Evolutionary conservation across 2,797 vertebrate species (phyloP).

Genomic region (Spinus olivaceus): DNA sequence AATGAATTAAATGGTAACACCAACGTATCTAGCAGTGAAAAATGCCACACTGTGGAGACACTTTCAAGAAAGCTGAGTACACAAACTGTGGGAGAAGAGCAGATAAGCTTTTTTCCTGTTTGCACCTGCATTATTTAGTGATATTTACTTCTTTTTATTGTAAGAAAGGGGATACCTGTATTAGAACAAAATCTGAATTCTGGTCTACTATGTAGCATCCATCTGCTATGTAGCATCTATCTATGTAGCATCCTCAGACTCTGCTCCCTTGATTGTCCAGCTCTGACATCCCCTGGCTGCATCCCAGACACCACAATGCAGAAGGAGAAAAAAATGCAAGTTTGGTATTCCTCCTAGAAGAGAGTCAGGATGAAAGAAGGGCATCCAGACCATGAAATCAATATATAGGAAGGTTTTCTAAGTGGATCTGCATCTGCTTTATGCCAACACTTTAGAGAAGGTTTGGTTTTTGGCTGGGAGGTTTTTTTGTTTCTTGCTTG

Average conservation of each 20-base stretch:
- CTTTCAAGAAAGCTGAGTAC: background rate
- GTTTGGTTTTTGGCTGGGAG: background rate
- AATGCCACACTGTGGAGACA: background rate
- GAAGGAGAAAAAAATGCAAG: background rate
- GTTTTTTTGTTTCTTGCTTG: background rate
- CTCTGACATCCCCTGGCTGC: background rate
- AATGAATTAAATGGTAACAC: slow-evolving; percentile 28
- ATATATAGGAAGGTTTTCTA: background rate
- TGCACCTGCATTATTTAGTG: background rate
- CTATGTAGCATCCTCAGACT: background rate
- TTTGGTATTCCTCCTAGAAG: background rate
- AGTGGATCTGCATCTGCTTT: background rate
- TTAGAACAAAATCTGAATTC: background rate
- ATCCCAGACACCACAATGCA: background rate
- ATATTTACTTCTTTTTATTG: background rate
- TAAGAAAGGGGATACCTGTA: background rate
- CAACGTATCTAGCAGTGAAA: background rate
- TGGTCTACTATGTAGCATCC: background rate
- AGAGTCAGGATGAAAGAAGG: background rate
- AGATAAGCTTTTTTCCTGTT: background rate
- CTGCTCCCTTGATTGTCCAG: background rate
- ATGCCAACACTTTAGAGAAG: background rate
- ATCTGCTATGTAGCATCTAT: background rate
- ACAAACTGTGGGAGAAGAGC: background rate
- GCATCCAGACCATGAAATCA: background rate